Evolutionary conservation across 2,888 invertebrate genomes (phyloP).

Genomic region (Calameuta pallipes): DNA sequence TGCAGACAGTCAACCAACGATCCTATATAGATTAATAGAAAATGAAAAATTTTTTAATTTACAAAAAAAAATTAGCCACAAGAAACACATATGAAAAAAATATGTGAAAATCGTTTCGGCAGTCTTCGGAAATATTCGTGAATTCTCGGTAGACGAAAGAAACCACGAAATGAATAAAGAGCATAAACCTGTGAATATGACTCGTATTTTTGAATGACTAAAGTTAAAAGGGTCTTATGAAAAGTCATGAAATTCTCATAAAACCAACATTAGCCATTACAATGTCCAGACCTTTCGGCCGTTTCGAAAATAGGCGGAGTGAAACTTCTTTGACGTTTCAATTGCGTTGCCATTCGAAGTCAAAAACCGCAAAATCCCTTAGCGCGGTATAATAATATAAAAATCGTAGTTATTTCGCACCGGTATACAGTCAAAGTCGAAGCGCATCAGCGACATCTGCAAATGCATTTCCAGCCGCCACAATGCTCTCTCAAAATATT

Average conservation of each 20-base stretch:
- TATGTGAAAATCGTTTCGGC: neutral
- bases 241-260: conserved; percentile 50
- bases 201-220: neutral
- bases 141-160: neutral
- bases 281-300: conserved; percentile 9
- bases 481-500: conserved; percentile 61
- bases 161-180: neutral
- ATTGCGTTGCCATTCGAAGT: conserved; percentile 40
- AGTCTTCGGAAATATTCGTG: neutral
- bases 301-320: conserved; percentile 33
- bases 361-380: conserved; percentile 47
- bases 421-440: conserved; percentile 3
- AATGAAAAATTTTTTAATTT: neutral
- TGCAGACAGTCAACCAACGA: neutral
- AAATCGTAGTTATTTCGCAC: conserved; percentile 25
- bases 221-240: conserved; percentile 1
- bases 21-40: neutral
- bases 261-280: conserved; percentile 49
- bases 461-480: conserved; percentile 33
- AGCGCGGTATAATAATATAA: conserved; percentile 10
- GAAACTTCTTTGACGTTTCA: conserved; percentile 50
- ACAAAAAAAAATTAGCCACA: neutral
- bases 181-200: neutral
- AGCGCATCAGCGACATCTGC: conserved; percentile 39
- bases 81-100: neutral